Conservation (phyloP, 2,888 invertebrate species). For the Rhingia rostrata region DNA sequence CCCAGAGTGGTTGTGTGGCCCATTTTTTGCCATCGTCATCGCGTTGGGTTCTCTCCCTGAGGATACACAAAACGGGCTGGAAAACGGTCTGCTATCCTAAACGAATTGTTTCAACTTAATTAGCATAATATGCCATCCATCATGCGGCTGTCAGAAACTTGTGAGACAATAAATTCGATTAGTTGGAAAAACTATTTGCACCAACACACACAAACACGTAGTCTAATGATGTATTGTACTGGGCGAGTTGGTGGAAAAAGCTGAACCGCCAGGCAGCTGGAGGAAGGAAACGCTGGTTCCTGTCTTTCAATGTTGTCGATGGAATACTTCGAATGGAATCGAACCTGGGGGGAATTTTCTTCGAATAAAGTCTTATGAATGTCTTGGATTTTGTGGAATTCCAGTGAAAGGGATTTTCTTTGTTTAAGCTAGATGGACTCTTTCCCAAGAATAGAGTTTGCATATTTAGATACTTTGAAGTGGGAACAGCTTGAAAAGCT, state of each 20-base stretch:
- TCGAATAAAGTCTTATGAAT: constrained; percentile 31
- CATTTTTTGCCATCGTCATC: constrained; percentile 29
- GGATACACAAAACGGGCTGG: constrained; percentile 14
- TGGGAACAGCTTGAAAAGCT: neutral
- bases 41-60: constrained; percentile 26
- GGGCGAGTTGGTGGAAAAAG: neutral
- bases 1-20: constrained; percentile 35
- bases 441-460: neutral
- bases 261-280: constrained; percentile 29
- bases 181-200: constrained; percentile 67
- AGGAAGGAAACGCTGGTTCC: constrained; percentile 6
- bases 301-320: neutral
- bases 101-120: constrained; percentile 73
- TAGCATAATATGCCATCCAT: constrained; percentile 74
- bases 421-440: constrained; percentile 10
- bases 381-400: constrained; percentile 36
- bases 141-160: constrained; percentile 73
- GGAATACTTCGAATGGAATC: constrained; percentile 41
- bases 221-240: no score
- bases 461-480: neutral
- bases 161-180: constrained; percentile 74
- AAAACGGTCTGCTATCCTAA: constrained; percentile 53
- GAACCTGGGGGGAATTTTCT: constrained; percentile 35
- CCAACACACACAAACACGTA: constrained; percentile 5
- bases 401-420: constrained; percentile 48